These are phyloP conservation scores for Falco berigora DNA, from an alignment of 2,797 vertebrate genomes.

Conservation along the genomic window DNA sequence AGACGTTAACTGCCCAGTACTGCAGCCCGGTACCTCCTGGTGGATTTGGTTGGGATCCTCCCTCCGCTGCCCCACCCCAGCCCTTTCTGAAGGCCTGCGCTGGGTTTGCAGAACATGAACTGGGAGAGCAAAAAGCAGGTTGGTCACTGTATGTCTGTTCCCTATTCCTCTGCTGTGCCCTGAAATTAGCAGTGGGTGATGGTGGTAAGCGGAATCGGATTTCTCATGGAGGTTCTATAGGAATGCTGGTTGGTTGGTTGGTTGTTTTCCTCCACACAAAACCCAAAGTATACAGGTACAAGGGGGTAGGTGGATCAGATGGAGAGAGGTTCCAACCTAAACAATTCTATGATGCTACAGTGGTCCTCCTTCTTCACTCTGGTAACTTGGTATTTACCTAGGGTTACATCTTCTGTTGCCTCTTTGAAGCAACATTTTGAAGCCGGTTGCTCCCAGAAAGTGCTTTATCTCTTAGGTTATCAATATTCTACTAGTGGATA, in stretches of 20 bases:
- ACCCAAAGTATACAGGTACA: neutral
- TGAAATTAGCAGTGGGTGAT: neutral
- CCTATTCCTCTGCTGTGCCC: neutral
- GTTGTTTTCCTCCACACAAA: neutral
- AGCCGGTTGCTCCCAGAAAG: neutral
- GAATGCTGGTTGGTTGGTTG: neutral
- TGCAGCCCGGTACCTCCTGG: fast-evolving
- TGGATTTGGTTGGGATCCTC: neutral
- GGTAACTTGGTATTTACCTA: neutral
- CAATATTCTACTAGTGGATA: neutral
- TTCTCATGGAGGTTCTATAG: neutral
- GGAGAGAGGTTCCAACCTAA: neutral
- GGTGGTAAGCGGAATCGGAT: neutral
- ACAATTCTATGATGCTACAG: no score
- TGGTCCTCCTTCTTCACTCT: neutral
- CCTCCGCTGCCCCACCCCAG: neutral
- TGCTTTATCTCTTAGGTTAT: neutral
- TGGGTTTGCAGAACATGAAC: neutral
- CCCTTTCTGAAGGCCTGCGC: neutral
- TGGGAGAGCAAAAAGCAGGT: neutral
- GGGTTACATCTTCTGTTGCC: neutral
- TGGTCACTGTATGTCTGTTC: neutral
- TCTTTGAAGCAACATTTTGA: neutral
- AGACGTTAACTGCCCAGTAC: neutral
- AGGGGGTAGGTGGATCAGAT: neutral